Evolutionary conservation across 1,140 invertebrate species (phyloP).

Genomic region (Procambarus virginalis): DNA sequence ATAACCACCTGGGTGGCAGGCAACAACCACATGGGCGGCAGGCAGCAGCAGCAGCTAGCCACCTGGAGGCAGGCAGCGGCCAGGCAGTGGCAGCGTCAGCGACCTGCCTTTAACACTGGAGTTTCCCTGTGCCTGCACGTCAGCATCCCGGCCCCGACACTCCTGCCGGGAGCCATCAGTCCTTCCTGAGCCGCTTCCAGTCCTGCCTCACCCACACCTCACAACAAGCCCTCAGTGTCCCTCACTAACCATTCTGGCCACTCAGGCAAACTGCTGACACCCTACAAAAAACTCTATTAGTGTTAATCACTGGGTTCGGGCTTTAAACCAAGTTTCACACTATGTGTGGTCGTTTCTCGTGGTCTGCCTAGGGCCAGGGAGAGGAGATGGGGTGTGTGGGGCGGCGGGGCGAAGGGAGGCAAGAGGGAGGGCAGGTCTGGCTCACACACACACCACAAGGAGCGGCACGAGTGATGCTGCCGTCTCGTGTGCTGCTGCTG

Average conservation of each 20-base stretch:
- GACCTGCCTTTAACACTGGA: neutral
- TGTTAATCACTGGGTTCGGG: neutral
- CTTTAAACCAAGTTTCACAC: neutral
- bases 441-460: neutral
- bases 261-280: neutral
- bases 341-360: neutral
- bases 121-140: neutral
- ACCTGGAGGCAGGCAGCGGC: neutral
- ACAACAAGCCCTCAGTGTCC: neutral
- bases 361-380: too few relatives aligned
- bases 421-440: neutral
- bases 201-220: neutral
- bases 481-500: neutral
- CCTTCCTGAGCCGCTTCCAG: neutral
- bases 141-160: neutral
- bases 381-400: too few relatives aligned
- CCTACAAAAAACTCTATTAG: neutral
- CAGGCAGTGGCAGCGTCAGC: neutral
- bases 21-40: neutral
- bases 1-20: neutral
- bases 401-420: neutral
- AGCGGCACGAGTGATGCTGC: too few relatives aligned
- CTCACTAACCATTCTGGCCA: neutral
- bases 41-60: neutral
- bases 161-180: neutral